These are phyloP conservation scores for Chamaetylas fuelleborni DNA, from an alignment of 2,113 vertebrate genomes.

Conservation along the genomic window DNA sequence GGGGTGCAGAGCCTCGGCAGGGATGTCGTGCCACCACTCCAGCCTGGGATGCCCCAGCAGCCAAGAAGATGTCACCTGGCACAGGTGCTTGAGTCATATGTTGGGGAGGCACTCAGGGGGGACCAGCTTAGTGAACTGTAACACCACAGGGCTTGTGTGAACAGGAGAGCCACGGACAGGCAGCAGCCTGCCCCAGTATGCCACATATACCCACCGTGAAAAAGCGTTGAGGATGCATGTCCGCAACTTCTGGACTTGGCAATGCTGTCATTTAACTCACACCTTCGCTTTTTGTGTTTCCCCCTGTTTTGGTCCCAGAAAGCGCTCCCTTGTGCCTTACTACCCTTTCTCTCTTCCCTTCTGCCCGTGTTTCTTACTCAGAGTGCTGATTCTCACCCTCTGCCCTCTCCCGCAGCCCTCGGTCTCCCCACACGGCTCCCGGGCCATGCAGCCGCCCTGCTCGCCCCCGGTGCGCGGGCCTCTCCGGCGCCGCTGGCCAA, in stretches of 20 bases:
- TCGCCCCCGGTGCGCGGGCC: too few species aligned
- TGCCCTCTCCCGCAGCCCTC: too few species aligned
- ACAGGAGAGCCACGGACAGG: background rate
- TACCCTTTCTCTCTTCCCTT: background rate
- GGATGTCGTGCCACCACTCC: background rate
- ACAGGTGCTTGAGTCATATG: fast-evolving
- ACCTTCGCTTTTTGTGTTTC: background rate
- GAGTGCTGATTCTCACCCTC: fast-evolving
- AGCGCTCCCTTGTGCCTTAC: background rate
- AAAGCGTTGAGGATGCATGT: fast-evolving
- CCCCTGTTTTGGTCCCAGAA: background rate
- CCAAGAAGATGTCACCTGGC: background rate
- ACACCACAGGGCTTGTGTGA: background rate
- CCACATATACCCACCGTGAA: background rate
- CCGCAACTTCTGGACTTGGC: background rate
- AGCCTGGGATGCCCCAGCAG: background rate
- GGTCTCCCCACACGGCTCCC: too few species aligned
- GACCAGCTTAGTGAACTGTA: background rate
- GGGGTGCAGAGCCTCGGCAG: too few species aligned
- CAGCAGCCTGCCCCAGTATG: background rate
- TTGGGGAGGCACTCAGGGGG: fast-evolving
- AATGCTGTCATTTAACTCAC: background rate
- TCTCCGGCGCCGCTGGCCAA: background rate
- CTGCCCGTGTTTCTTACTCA: background rate
- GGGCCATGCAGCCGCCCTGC: too few species aligned